Conservation (phyloP, 2,113 vertebrate species). For the Dromas ardeola region DNA sequence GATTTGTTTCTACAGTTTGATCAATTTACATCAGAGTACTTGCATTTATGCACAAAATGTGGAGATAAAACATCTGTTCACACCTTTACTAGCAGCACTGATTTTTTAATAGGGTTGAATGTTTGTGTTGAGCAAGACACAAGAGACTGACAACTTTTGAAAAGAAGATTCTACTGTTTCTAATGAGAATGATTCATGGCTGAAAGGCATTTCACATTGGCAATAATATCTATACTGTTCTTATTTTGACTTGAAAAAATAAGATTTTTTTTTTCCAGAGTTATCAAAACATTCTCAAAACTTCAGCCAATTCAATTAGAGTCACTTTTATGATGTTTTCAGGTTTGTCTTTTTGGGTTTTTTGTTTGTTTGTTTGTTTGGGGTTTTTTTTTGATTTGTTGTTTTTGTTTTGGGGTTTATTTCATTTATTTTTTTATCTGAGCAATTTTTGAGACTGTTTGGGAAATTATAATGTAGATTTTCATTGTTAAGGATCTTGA, state of each 20-base stretch:
- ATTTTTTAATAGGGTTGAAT: conserved; percentile 69
- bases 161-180: conserved; percentile 38
- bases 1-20: conserved; percentile 82
- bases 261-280: neutral
- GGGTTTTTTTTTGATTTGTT: rapidly evolving
- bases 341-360: neutral
- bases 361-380: neutral
- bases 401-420: no score
- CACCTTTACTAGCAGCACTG: conserved; percentile 62
- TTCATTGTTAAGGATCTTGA: neutral
- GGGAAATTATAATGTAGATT: neutral
- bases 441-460: neutral
- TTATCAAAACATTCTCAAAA: neutral
- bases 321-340: neutral
- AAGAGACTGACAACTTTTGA: conserved; percentile 54
- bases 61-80: conserved; percentile 80
- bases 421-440: neutral
- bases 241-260: neutral
- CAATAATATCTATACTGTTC: neutral
- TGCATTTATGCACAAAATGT: conserved; percentile 76
- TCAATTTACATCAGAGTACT: conserved; percentile 75
- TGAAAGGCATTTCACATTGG: neutral
- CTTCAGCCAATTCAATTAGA: neutral
- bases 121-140: conserved; percentile 44
- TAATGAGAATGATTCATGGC: conserved; percentile 18